These are phyloP conservation scores for Drosophila simulans DNA, from an alignment of 1,140 invertebrate species.

Conservation along the genomic window DNA sequence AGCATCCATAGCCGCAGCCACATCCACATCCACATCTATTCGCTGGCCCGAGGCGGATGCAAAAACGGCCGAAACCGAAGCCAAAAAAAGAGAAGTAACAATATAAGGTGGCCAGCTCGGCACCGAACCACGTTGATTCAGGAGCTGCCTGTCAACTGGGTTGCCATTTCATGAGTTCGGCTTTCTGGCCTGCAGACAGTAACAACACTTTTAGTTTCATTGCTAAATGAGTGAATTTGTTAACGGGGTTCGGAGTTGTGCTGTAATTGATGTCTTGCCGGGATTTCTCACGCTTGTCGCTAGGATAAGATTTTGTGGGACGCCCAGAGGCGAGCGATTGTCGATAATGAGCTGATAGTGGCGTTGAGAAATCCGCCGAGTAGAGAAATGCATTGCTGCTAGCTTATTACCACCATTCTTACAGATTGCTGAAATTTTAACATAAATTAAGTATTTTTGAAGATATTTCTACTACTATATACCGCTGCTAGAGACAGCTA, in stretches of 20 bases:
- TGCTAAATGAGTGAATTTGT: slow-evolving; percentile 81
- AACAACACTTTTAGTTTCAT: slow-evolving; percentile 82
- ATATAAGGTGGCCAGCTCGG: slow-evolving; percentile 36
- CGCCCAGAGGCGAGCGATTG: slow-evolving; percentile 41
- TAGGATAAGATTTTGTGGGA: slow-evolving; percentile 44
- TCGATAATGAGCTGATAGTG: slow-evolving; percentile 15
- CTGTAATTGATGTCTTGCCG: slow-evolving; percentile 48
- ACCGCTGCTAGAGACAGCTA: too few species aligned
- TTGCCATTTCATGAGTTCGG: slow-evolving; percentile 59
- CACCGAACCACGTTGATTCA: slow-evolving; percentile 48
- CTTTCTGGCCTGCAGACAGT: slow-evolving; percentile 51
- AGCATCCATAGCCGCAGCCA: slow-evolving; percentile 17
- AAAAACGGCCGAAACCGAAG: slow-evolving; percentile 26
- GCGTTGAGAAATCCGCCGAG: slow-evolving; percentile 6
- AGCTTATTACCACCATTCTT: neutral
- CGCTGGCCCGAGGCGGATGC: slow-evolving; percentile 64
- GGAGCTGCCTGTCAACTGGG: slow-evolving; percentile 77
- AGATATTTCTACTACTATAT: too few species aligned
- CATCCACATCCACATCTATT: slow-evolving; percentile 21
- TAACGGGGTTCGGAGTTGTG: slow-evolving; percentile 46
- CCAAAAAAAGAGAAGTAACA: slow-evolving; percentile 2
- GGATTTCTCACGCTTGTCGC: slow-evolving; percentile 65
- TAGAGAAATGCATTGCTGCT: too few species aligned
- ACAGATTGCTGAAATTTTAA: neutral
- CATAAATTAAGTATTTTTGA: too few species aligned